Evolutionary conservation across 2,888 invertebrate species (phyloP).

Genomic region (Adelphocoris suturalis): DNA sequence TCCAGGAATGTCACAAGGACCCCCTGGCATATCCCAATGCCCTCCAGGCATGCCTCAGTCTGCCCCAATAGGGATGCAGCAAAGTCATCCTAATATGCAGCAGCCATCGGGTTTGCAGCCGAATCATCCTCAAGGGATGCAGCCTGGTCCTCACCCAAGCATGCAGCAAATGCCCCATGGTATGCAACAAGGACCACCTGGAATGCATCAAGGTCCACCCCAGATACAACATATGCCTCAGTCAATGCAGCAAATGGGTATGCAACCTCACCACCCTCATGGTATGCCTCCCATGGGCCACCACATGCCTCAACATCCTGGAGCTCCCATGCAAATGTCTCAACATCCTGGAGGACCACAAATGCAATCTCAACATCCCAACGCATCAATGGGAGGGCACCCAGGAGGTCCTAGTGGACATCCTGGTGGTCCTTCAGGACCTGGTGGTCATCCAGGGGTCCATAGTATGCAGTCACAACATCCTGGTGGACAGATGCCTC

Average conservation of each 20-base stretch:
- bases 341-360: slow-evolving; percentile 54
- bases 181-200: slow-evolving; percentile 56
- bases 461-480: slow-evolving; percentile 43
- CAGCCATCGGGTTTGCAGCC: not conserved
- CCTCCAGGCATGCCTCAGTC: slow-evolving; percentile 46
- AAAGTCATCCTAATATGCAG: slow-evolving; percentile 55
- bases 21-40: not conserved
- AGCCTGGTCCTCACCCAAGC: slow-evolving; percentile 47
- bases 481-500: slow-evolving; percentile 57
- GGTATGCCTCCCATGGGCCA: slow-evolving; percentile 61
- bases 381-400: slow-evolving; percentile 44
- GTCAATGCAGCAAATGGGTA: slow-evolving; percentile 64
- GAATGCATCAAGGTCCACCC: slow-evolving; percentile 49
- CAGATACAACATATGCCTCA: slow-evolving; percentile 60
- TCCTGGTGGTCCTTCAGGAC: slow-evolving; percentile 33
- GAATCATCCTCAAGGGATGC: slow-evolving; percentile 43
- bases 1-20: slow-evolving; percentile 36
- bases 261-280: slow-evolving; percentile 63
- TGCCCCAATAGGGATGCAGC: slow-evolving; percentile 57
- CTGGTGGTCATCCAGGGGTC: slow-evolving; percentile 15
- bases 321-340: slow-evolving; percentile 48
- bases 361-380: slow-evolving; percentile 58
- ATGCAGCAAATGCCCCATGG: slow-evolving; percentile 61
- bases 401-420: slow-evolving; percentile 55
- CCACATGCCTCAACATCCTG: slow-evolving; percentile 60